Base-by-base conservation (phyloP, 2,113 vertebrate genomes). In the Heterochromis multidens region DNA sequence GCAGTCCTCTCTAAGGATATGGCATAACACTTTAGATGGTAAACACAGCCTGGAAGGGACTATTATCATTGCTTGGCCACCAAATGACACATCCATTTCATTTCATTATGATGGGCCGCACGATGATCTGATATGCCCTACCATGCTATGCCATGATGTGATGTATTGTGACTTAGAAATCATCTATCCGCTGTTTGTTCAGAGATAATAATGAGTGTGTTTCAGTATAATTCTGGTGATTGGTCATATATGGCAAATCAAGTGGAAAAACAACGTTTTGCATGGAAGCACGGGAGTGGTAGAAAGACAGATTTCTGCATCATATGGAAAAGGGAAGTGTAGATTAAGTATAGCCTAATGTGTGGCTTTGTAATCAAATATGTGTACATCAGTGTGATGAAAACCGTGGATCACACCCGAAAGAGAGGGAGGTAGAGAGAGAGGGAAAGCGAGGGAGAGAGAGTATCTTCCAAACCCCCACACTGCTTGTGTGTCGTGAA, bases 401-500 rank as follows among this genome's bases (percentile, higher is more conserved):
- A 89, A 92, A 90, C 90, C 92, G 84, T 86, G 90, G 93, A 85
- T 88, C 77, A 88, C 86, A 90, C 79, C 79, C 72, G 82, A 79
- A 80, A 80, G 85, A 81, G 88, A 31, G 86, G 56, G 89, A 80
- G 84, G 65, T 59, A 61, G 74, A 79, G 87, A 80, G 81, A 72
- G 86, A 83, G 74, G 33, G 86, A 52, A 83, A 79, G 81, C 70
- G 76, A 61, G 84, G 46, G 82, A 76, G 82, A 83, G 88, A 83
- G 88, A 84, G 86, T 62, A 46, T 86, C 65, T 85, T 67, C n/a
- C 79, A 92, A 93, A 62, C 80, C 88, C 82, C 85, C 92, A 90
- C 91, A 89, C 76, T 83, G 84, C 87, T 67, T 77, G 83, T 80
- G 93, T 82, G 89, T 87, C 91, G 91, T 93, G 90, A 93, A 93